A percentile compares a stretch with the other conserved stretches of the same genome.
Conservation (phyloP, 2,888 invertebrate species). For the Beris morrisii region DNA sequence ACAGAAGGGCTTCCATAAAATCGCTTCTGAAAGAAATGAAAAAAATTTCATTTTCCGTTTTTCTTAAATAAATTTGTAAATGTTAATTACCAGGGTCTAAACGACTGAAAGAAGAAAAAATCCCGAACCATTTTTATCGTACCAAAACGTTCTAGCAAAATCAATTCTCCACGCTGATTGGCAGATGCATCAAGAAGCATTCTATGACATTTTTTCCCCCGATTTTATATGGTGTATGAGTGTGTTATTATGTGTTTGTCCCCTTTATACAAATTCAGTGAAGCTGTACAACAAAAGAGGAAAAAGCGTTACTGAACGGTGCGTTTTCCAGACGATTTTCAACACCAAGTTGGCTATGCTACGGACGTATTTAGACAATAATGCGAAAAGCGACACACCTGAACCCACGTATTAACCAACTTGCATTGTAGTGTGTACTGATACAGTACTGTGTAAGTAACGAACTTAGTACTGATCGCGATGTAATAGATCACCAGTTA, state of each 20-base stretch:
- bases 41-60: not conserved
- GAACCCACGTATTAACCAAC: not conserved
- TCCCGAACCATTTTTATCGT: constrained; percentile 11
- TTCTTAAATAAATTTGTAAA: not conserved
- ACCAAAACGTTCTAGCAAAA: constrained; percentile 24
- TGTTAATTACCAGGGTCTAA: not conserved
- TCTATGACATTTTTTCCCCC: constrained; percentile 14
- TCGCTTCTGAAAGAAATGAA: no score
- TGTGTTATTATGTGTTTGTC: constrained; percentile 13
- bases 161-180: constrained; percentile 30
- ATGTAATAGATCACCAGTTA: not conserved
- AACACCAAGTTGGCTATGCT: constrained; percentile 32
- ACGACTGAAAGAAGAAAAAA: constrained; percentile 12
- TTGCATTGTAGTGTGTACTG: not conserved
- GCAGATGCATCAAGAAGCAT: constrained; percentile 23
- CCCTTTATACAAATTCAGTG: constrained; percentile 25
- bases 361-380: constrained; percentile 28
- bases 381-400: constrained; percentile 14
- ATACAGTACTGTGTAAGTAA: not conserved
- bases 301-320: constrained; percentile 31
- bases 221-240: constrained; percentile 9
- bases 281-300: constrained; percentile 10
- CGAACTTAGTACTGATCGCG: not conserved
- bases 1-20: no score
- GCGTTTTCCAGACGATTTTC: constrained; percentile 30